A percentile compares a stretch with the other conserved stretches of the same genome.
These are phyloP conservation scores for Siphamia tubifer DNA, from an alignment of 2,113 vertebrate species.

Conservation along the genomic window DNA sequence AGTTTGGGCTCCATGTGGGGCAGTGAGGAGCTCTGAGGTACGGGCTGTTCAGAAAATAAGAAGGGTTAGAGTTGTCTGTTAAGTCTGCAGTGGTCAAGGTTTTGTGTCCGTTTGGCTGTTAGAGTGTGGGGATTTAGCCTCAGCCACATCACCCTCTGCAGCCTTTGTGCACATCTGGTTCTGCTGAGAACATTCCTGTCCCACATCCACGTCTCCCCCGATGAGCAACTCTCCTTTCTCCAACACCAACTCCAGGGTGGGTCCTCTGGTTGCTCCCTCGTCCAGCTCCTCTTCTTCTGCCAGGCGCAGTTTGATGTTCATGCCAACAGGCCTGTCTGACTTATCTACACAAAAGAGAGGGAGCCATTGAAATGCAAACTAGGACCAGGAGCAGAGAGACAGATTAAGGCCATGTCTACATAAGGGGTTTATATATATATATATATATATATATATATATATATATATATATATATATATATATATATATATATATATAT, in stretches of 20 bases:
- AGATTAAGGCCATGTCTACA: too few relatives aligned
- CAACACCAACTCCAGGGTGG: conserved; percentile 75
- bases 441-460: too few relatives aligned
- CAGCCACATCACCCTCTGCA: conserved; percentile 15
- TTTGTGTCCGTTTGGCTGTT: conserved; percentile 13
- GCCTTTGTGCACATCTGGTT: conserved; percentile 2
- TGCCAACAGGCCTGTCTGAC: conserved; percentile 51
- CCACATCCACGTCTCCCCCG: conserved; percentile 33
- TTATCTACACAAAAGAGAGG: conserved; percentile 58
- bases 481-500: too few relatives aligned
- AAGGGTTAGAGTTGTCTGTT: background rate
- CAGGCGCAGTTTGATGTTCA: conserved; percentile 80
- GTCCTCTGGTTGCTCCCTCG: conserved; percentile 17
- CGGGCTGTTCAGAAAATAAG: conserved; percentile 18
- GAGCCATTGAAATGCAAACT: background rate
- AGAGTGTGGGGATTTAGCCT: conserved; percentile 12
- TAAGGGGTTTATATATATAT: too few relatives aligned
- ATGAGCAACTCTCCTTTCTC: conserved; percentile 52
- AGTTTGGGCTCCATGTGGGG: conserved; percentile 24
- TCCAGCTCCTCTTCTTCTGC: conserved; percentile 67
- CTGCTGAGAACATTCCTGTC: background rate
- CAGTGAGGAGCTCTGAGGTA: conserved; percentile 50
- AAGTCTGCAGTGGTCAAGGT: conserved; percentile 32
- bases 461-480: too few relatives aligned
- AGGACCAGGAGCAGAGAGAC: background rate